Percentiles rank a stretch among this genome's conserved stretches.
Evolutionary conservation across 35 echinoderm and acorn worm genomes (phyloP).

Genomic region (Ophiothrix spiculata): DNA sequence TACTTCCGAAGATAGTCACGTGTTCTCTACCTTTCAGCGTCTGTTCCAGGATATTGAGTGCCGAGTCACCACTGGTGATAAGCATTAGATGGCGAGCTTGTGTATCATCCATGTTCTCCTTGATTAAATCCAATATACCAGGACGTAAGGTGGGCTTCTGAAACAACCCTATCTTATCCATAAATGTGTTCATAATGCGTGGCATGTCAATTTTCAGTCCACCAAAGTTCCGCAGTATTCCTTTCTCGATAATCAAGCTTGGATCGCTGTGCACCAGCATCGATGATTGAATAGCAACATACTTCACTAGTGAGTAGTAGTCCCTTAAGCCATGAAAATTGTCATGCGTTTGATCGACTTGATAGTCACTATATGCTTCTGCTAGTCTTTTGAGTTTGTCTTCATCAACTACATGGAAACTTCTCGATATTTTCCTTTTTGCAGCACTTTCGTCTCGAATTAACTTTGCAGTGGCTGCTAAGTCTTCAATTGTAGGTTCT

Average conservation of each 20-base stretch:
- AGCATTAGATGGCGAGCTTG: constrained; percentile 44
- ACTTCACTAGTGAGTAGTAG: constrained; percentile 42
- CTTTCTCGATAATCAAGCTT: background rate
- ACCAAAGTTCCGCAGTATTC: constrained; percentile 43
- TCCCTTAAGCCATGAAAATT: constrained; percentile 45
- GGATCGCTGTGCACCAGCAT: background rate
- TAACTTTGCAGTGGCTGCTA: constrained; percentile 34
- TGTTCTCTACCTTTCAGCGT: constrained; percentile 6
- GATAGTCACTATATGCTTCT: constrained; percentile 22
- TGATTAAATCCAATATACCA: constrained; percentile 12
- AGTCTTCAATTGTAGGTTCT: constrained; percentile 31
- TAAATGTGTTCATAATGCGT: constrained; percentile 37
- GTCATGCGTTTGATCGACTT: background rate
- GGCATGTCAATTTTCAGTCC: constrained; percentile 22
- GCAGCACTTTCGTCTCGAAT: constrained; percentile 24
- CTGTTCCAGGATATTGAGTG: constrained; percentile 31
- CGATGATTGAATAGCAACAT: constrained; percentile 10
- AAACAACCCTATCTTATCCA: background rate
- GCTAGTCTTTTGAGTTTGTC: constrained; percentile 27
- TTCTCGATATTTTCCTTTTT: background rate
- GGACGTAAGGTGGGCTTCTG: constrained; percentile 1
- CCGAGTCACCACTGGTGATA: constrained; percentile 47
- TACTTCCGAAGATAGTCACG: constrained; percentile 33
- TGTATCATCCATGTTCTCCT: constrained; percentile 33
- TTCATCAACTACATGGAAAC: background rate